Evolutionary conservation across 2,113 vertebrate species (phyloP), one percentile per base, ranked within the genome.

Genomic region (Ammodytes dubius): DNA sequence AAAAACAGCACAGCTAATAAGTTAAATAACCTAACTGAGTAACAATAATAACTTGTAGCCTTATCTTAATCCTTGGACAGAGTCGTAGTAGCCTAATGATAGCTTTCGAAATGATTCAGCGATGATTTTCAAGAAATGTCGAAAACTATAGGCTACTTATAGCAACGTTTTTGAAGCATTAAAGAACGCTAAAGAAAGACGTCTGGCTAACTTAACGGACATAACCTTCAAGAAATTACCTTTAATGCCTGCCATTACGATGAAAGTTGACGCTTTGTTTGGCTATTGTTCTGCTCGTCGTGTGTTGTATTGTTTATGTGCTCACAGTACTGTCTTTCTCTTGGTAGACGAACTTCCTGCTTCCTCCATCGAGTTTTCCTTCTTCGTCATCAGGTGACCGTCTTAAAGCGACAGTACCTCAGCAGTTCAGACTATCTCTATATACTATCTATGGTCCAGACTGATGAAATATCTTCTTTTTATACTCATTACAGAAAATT

Each of bases 181-280:
- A 2, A 27, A 27, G 27, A 27, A 56, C 42, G 54, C 37, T 2
- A 15, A 12, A 19, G 1, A 42, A 2, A 1, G 17, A 58, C 17
- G 7, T 45, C 17, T 6, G 4, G 7, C 13, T 37, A 17, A 73
- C 60, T 19, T 11, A 19, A 67, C 5, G 1, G 7, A 68, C 3
- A 7, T 3, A 46, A 46, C 14, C 1, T 0, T 57, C n/a, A 39
- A 15, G 37, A n/a, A 58, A 19, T 40, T 93, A 96, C 95, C 93
- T 95, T 95, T 96, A 74, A 96, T 93, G 37, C 95, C 94, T n/a
- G 95, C 93, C 95, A 96, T 95, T 35, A 45, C 61, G 45, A 39
- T 19, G 19, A 65, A 64, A 27, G 15, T 13, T n/a, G 17, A 40
- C 46, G 27, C 0, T 61, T 77, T 83, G 7, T 70, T 66, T n/a